phyloP scores from a whole-genome alignment of 2,113 vertebrate genomes.

The Dipodomys spectabilis region DNA sequence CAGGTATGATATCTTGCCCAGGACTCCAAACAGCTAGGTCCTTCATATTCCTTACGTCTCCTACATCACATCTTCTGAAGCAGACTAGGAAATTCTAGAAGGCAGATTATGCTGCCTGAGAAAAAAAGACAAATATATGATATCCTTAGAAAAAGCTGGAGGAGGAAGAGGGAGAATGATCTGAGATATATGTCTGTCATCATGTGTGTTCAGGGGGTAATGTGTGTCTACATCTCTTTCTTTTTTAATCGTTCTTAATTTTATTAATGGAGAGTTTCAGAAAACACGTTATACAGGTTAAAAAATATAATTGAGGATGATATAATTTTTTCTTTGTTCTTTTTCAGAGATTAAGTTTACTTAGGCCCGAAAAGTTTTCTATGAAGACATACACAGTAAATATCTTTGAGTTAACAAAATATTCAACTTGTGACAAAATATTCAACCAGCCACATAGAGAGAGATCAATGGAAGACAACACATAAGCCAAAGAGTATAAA shows the following conservation, averaged over 20 bases:
- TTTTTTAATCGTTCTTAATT: constrained; percentile 31
- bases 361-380: background rate
- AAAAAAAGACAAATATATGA: constrained; percentile 22
- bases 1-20: background rate
- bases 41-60: background rate
- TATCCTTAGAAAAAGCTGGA: background rate
- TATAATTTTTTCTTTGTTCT: background rate
- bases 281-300: background rate
- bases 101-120: background rate
- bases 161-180: background rate
- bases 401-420: background rate
- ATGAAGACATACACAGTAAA: background rate
- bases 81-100: background rate
- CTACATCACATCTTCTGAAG: background rate
- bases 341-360: constrained; percentile 24
- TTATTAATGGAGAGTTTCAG: background rate
- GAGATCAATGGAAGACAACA: background rate
- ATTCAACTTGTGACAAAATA: background rate
- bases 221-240: background rate
- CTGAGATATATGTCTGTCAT: background rate
- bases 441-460: background rate
- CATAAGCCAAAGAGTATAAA: background rate
- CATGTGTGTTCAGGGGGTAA: background rate
- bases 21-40: background rate
- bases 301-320: constrained; percentile 16